phyloP scores from a whole-genome alignment of 2,888 invertebrate genomes.

The Pomacea canaliculata region DNA sequence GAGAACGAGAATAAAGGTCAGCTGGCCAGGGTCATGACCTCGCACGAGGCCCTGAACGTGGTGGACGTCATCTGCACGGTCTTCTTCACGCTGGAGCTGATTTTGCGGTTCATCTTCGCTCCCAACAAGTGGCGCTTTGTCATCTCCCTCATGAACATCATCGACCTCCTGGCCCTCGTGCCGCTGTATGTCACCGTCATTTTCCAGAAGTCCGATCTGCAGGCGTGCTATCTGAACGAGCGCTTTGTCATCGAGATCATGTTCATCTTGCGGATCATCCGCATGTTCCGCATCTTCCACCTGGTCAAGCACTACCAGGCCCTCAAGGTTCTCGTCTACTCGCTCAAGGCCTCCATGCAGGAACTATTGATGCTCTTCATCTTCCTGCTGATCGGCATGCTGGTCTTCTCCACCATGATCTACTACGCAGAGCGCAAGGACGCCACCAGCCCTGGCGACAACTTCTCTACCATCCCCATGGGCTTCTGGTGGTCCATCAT shows the following conservation, averaged over 20 bases:
- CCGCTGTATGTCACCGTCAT: constrained; percentile 66
- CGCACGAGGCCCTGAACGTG: constrained; percentile 51
- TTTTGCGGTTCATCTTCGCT: constrained; percentile 61
- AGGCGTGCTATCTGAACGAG: constrained; percentile 63
- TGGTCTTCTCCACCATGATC: constrained; percentile 68
- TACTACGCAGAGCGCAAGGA: constrained; percentile 68
- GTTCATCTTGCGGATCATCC: constrained; percentile 71
- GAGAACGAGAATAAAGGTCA: constrained; percentile 29
- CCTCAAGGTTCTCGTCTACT: constrained; percentile 70
- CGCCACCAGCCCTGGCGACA: constrained; percentile 45
- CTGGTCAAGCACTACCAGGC: constrained; percentile 72
- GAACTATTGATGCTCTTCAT: constrained; percentile 68
- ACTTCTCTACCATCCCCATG: constrained; percentile 67
- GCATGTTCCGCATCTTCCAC: constrained; percentile 72
- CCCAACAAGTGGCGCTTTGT: constrained; percentile 62
- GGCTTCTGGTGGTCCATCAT: constrained; percentile 71
- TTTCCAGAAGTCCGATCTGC: constrained; percentile 55
- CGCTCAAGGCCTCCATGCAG: constrained; percentile 70
- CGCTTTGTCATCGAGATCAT: constrained; percentile 67
- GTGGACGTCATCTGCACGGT: constrained; percentile 66
- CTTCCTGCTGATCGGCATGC: constrained; percentile 68
- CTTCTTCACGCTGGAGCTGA: constrained; percentile 66
- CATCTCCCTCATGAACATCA: constrained; percentile 63
- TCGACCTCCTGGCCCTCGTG: constrained; percentile 65
- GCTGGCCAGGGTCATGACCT: constrained; percentile 43